phyloP scores from a whole-genome alignment of 2,113 vertebrate genomes.

The Nothocercus nigrocapillus region DNA sequence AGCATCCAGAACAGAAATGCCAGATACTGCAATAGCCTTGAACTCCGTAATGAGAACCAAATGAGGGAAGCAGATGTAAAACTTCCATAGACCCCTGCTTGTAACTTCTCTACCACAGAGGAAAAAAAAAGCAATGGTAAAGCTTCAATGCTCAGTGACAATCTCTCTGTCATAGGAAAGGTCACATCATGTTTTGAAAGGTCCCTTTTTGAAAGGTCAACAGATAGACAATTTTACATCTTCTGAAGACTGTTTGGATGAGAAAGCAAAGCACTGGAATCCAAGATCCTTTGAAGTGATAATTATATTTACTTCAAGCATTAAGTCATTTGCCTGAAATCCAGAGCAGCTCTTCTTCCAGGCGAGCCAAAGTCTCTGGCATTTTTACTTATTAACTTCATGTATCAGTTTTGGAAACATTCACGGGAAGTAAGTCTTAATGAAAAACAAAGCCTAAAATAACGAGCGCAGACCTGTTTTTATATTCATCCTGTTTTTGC shows the following conservation, averaged over 20 bases:
- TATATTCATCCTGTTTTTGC: background rate
- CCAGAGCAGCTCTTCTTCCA: background rate
- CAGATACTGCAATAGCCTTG: background rate
- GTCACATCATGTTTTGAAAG: background rate
- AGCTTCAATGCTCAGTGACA: background rate
- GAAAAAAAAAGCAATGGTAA: background rate
- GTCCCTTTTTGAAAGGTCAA: background rate
- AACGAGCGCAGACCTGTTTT: background rate
- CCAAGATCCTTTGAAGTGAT: background rate
- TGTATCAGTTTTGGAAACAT: background rate
- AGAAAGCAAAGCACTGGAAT: background rate
- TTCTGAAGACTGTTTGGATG: background rate
- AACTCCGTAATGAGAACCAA: background rate
- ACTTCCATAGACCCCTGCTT: background rate
- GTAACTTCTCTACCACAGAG: background rate
- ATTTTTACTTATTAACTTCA: background rate
- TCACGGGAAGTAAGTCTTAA: constrained; percentile 28
- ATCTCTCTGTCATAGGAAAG: background rate
- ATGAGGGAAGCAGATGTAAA: background rate
- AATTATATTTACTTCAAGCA: background rate
- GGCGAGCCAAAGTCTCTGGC: background rate
- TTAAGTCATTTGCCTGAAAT: background rate
- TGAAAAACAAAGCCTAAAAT: background rate
- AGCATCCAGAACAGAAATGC: background rate
- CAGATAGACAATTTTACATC: background rate